Evolutionary conservation across 35 echinoderm and acorn worm species (phyloP), one percentile per base, ranked within the genome.

Genomic region (Eucidaris tribuloides): DNA sequence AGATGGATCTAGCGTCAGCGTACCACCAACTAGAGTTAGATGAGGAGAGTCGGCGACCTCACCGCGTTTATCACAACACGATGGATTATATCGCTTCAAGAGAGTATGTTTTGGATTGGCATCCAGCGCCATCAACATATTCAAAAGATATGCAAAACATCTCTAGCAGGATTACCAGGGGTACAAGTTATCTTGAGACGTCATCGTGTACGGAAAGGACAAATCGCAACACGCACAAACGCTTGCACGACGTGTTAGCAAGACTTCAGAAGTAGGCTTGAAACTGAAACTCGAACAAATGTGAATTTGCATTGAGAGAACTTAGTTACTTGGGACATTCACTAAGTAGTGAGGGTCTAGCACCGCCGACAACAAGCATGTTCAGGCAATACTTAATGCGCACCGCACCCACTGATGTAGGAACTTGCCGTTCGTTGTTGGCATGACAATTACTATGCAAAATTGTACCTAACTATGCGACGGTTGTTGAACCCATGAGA

Each of bases 151-250:
- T 84, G 84, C 70, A 78, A 54, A 46, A 79, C 58, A 39, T 56
- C 84, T n/a, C 23, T 85, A 40, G 64, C 33, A 3, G 82, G 86
- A 37, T 42, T 89, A 44, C 56, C 57, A 46, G 91, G 81, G 3
- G 82, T 89, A 25, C 74, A 70, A 42, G 80, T 70, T 88, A 83
- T 70, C 79, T 93, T 18, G 91, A 94, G 91, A 94, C 56, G 57
- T 94, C 34, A 58, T 89, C 5, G 82, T 85, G 9, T 77, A 90
- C 57, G 92, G 86, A 7, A 79, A 62, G 48, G 74, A 74, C 81
- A 34, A 77, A 46, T 44, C 22, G 31, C 82, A 90, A 82, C 81
- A 89, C 33, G 74, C n/a, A n/a, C n/a, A n/a, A n/a, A n/a, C n/a
- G 65, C 54, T 70, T 94, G n/a, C 5, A 55, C 3, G 9, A 34